Percentiles rank a stretch among this genome's conserved stretches.
Evolutionary conservation across 2,113 vertebrate species (phyloP).

Genomic region (Elgaria multicarinata): DNA sequence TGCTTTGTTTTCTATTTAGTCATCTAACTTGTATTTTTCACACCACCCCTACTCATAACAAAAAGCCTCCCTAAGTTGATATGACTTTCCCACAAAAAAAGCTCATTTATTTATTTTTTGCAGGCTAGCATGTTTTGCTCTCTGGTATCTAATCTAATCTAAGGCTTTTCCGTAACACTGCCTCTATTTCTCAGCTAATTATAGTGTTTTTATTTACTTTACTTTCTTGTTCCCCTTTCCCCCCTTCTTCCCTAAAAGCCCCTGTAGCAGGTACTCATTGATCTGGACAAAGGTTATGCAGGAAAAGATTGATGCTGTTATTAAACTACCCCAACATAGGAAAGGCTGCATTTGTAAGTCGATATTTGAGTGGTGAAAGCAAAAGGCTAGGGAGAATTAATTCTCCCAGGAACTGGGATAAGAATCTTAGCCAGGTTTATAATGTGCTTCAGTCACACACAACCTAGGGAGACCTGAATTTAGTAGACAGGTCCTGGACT

Average conservation of each 20-base stretch:
- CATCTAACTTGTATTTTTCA: background rate
- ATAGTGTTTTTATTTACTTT: constrained; percentile 31
- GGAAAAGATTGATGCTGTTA: constrained; percentile 1
- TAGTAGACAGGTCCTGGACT: background rate
- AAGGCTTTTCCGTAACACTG: background rate
- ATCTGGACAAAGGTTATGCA: constrained; percentile 35
- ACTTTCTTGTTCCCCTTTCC: background rate
- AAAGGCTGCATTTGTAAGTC: constrained; percentile 37
- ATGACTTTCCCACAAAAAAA: constrained; percentile 7
- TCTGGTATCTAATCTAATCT: constrained; percentile 31
- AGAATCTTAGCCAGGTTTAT: background rate
- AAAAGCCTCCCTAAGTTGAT: constrained; percentile 26
- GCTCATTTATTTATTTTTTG: background rate
- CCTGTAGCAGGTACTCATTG: constrained; percentile 26
- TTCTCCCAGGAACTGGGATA: background rate
- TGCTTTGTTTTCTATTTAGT: constrained; percentile 30
- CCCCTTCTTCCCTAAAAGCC: background rate
- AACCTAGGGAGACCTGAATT: background rate
- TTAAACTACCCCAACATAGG: constrained; percentile 19
- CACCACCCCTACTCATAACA: background rate
- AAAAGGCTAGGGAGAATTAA: background rate
- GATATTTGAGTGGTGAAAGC: background rate
- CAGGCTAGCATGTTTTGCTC: constrained; percentile 40
- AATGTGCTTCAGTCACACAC: background rate
- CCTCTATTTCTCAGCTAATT: constrained; percentile 34